Evolutionary conservation across 1,140 invertebrate species (phyloP).

Genomic region (Zophobas morio): DNA sequence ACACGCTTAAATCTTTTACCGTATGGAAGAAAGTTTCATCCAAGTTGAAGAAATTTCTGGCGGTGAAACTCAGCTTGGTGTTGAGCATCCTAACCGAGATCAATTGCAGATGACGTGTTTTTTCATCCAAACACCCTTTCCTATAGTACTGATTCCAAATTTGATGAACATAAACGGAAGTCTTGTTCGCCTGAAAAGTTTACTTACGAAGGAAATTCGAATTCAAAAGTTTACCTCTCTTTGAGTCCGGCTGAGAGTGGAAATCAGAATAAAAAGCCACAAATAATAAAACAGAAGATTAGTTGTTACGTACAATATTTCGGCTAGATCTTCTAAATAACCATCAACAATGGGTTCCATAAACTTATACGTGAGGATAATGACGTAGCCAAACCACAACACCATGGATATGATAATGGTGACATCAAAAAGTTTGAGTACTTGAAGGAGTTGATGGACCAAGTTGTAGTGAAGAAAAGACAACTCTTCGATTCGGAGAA

Average conservation of each 20-base stretch:
- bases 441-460: neutral
- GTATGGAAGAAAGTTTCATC: slow-evolving; percentile 9
- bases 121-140: neutral
- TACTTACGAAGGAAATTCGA: neutral
- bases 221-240: neutral
- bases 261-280: neutral
- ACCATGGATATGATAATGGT: neutral
- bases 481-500: slow-evolving; percentile 4
- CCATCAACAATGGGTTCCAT: neutral
- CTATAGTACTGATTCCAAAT: slow-evolving; percentile 13
- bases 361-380: neutral
- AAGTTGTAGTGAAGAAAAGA: neutral
- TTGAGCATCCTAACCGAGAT: slow-evolving; percentile 3
- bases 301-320: neutral
- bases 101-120: slow-evolving; percentile 5
- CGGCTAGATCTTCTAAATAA: neutral
- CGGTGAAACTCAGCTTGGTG: slow-evolving; percentile 8
- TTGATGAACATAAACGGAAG: neutral
- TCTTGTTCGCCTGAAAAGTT: neutral
- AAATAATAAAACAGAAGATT: neutral
- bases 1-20: neutral
- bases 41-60: slow-evolving; percentile 15
- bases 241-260: neutral
- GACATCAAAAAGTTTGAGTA: neutral
- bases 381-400: neutral